Evolutionary conservation across 1,140 invertebrate species (phyloP), one percentile per base, ranked within the genome.

Genomic region (Panulirus ornatus): DNA sequence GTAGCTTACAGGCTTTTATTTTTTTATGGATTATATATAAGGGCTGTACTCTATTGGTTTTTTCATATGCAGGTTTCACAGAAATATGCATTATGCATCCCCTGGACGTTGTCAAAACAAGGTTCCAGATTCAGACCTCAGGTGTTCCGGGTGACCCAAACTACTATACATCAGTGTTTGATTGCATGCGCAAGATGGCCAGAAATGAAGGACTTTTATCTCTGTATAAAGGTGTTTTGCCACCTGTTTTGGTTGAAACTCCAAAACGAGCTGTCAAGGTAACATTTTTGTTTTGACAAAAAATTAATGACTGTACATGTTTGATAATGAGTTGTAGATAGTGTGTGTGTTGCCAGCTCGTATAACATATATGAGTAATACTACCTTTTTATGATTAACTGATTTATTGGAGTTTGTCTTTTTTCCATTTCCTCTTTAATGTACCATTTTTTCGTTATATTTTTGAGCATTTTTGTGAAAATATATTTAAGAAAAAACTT

Each of bases 11-110:
- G 14, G 5, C 5, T 47, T 47, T 47, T 47, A 47, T 47, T 47
- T 47, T 47, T 47, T 47, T 47, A 47, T 47, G 44, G 5, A 6
- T 47, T 47, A 47, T 47, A 47, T 58, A 30, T 5, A 66, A 66
- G 42, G 27, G 8, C 44, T 84, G 5, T 40, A 0, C 27, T 44
- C 38, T 76, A 19, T 9, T 6, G 9, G 70, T 5, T 51, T 51
- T 36, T 19, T 51, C 30, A 16, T 34, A 51, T 58, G 93, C 94
- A 94, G 95, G 97, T 91, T 98, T 99, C 94, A 95, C 98, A 22
- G 98, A 99, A 95, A 97, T 98, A 76, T 98, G 97, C 93, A 96
- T 99, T 85, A 99, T 99, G 98, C 97, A 99, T 94, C 98, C 98
- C 1, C 94, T 99, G 93, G 98, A 99, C 94, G 94, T 99, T 84